phyloP scores from a whole-genome alignment of 2,113 vertebrate species.

The Indicator indicator region DNA sequence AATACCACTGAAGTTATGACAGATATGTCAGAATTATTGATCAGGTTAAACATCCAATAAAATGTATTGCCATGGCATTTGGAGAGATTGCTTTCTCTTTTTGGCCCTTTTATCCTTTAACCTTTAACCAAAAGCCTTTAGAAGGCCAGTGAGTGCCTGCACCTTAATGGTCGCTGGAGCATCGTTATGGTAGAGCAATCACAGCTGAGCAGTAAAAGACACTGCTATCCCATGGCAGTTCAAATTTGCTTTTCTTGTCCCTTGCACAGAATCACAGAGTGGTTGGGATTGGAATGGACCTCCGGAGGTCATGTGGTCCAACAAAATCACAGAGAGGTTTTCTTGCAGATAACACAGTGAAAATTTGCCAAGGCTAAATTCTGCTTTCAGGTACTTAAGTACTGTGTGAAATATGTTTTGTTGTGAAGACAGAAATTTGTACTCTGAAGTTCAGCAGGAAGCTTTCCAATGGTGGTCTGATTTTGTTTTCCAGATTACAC shows the following conservation, averaged over 20 bases:
- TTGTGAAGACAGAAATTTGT: background rate
- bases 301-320: background rate
- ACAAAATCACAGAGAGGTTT: background rate
- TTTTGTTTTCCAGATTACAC: background rate
- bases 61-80: background rate
- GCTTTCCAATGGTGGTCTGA: background rate
- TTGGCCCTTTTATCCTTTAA: background rate
- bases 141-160: background rate
- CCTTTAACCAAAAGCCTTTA: background rate
- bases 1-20: background rate
- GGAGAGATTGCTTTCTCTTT: background rate
- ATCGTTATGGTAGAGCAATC: rapidly evolving
- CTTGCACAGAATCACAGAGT: background rate
- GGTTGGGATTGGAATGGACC: rapidly evolving
- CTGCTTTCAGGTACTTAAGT: background rate
- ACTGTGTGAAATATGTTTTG: background rate
- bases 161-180: background rate
- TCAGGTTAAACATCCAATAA: background rate
- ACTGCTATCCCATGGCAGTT: background rate
- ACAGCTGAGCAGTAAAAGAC: rapidly evolving
- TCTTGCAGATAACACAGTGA: background rate
- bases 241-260: background rate
- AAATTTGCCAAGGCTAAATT: background rate
- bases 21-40: background rate
- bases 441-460: background rate